These are phyloP conservation scores for Hiodon alosoides DNA, from an alignment of 2,113 vertebrate species.

Conservation along the genomic window DNA sequence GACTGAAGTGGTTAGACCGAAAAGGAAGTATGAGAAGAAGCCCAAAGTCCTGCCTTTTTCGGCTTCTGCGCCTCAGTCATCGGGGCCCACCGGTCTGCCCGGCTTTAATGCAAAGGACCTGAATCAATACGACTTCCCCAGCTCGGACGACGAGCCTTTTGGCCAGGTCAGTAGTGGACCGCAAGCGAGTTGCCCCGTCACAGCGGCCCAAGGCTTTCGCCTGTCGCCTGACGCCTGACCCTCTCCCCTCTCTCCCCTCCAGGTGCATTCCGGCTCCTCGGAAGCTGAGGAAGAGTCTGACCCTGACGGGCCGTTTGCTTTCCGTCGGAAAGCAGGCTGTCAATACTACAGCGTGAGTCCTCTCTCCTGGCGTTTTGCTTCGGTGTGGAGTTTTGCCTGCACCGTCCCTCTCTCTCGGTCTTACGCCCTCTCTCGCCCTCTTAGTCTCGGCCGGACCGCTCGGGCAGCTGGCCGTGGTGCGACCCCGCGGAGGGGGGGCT, in stretches of 20 bases:
- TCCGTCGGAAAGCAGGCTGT: constrained; percentile 96
- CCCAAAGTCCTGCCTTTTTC: constrained; percentile 81
- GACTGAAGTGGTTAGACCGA: constrained; percentile 83
- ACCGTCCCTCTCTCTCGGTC: neutral
- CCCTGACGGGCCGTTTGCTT: constrained; percentile 90
- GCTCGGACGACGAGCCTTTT: constrained; percentile 92
- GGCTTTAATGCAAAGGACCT: constrained; percentile 94
- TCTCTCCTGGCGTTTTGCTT: constrained; percentile 12
- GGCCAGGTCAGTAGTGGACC: constrained; percentile 71
- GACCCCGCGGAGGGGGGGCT: constrained; percentile 76
- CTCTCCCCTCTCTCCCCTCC: neutral
- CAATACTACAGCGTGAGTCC: constrained; percentile 93
- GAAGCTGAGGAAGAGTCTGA: constrained; percentile 97
- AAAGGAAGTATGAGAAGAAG: constrained; percentile 98
- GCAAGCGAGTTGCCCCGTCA: too few relatives aligned
- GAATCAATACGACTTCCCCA: constrained; percentile 98
- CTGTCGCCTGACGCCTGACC: neutral
- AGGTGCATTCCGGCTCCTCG: constrained; percentile 84
- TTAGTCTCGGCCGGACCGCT: constrained; percentile 81
- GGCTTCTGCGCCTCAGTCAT: constrained; percentile 65
- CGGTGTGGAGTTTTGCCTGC: too few relatives aligned
- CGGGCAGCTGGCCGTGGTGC: constrained; percentile 87
- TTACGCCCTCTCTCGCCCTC: neutral
- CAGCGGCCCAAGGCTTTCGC: too few relatives aligned
- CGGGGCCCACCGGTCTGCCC: constrained; percentile 77